Evolutionary conservation across 2,113 vertebrate genomes (phyloP).

Genomic region (Hemichromis elongatus): DNA sequence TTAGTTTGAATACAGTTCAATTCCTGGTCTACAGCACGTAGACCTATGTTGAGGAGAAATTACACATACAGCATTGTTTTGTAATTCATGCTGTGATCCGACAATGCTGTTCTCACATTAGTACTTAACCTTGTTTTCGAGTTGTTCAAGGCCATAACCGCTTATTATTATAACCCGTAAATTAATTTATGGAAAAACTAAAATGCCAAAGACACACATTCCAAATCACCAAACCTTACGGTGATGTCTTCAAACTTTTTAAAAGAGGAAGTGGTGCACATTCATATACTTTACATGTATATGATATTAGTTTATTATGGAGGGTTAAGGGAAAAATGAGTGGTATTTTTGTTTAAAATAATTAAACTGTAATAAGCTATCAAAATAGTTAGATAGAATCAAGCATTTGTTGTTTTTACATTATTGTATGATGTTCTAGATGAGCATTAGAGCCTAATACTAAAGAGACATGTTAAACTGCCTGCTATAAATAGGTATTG

Average conservation of each 20-base stretch:
- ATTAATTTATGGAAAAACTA: background rate
- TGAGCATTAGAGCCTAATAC: background rate
- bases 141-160: background rate
- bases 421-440: background rate
- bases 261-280: background rate
- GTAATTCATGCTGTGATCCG: background rate
- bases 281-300: background rate
- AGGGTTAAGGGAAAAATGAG: background rate
- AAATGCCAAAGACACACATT: background rate
- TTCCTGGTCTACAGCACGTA: background rate
- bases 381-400: background rate
- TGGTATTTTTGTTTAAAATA: background rate
- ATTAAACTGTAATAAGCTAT: background rate
- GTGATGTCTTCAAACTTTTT: background rate
- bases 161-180: background rate
- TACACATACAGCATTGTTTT: background rate
- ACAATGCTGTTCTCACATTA: background rate
- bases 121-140: background rate
- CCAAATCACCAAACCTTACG: background rate
- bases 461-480: background rate
- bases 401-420: background rate
- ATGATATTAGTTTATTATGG: background rate
- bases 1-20: background rate
- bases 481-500: background rate
- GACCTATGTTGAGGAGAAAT: background rate